These are phyloP conservation scores for Drosophila falleni DNA, from an alignment of 2,888 invertebrate genomes.

Conservation along the genomic window DNA sequence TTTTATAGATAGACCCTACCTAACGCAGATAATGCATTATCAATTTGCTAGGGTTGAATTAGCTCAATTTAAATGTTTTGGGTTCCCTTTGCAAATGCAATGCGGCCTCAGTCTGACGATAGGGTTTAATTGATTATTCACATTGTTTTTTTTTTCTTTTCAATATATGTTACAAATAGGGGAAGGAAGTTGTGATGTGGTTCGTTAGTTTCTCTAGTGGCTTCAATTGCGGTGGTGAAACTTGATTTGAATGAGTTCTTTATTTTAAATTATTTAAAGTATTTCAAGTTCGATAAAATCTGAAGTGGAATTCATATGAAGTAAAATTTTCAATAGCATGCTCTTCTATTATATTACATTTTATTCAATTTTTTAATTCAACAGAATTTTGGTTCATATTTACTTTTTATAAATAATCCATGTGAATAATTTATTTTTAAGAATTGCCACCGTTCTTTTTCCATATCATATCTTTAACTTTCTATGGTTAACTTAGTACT, in stretches of 20 bases:
- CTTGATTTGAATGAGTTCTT: conserved; percentile 12
- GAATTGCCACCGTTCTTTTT: background rate
- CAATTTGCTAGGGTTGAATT: conserved; percentile 77
- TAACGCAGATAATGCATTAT: conserved; percentile 65
- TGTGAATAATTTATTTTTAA: background rate
- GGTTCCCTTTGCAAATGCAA: conserved; percentile 10
- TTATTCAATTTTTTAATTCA: background rate
- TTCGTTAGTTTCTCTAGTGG: conserved; percentile 26
- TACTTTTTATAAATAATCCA: background rate
- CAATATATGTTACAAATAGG: conserved; percentile 41
- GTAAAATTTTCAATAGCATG: background rate
- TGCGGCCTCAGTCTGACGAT: conserved; percentile 45
- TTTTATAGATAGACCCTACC: conserved; percentile 25
- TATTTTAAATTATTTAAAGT: conserved; percentile 15
- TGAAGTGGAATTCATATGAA: background rate
- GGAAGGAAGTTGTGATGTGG: conserved; percentile 27
- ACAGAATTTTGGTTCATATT: background rate
- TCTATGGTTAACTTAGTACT: conserved; percentile 12
- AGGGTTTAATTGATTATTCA: conserved; percentile 75
- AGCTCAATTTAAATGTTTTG: conserved; percentile 59
- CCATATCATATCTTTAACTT: background rate
- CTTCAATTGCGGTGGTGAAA: conserved; percentile 17
- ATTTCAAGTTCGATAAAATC: background rate
- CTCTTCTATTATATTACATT: background rate
- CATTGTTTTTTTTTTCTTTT: conserved; percentile 35